Evolutionary conservation across 2,113 vertebrate species (phyloP).

Genomic region (Otocyon megalotis): DNA sequence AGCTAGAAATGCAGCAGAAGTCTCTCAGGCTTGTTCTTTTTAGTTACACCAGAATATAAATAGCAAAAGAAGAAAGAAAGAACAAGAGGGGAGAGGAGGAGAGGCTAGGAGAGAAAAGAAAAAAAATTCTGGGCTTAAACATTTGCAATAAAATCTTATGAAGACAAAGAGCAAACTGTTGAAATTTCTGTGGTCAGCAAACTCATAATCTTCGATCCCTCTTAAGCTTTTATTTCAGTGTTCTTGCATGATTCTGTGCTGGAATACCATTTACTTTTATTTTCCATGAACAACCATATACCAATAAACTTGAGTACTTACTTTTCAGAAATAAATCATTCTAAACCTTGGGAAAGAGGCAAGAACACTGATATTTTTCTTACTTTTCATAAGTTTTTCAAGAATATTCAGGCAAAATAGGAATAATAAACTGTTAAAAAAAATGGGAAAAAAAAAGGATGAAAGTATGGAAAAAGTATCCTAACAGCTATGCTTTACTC

Average conservation of each 20-base stretch:
- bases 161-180: not conserved
- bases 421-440: not conserved
- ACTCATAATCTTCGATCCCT: not conserved
- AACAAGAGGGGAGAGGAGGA: fast-evolving
- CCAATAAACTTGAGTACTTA: not conserved
- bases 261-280: not conserved
- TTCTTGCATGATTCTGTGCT: not conserved
- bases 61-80: fast-evolving
- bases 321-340: slow-evolving; percentile 13
- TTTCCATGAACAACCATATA: not conserved
- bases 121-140: not conserved
- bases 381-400: not conserved
- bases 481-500: not conserved
- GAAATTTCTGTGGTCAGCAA: not conserved
- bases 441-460: not conserved
- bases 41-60: not conserved
- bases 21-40: not conserved
- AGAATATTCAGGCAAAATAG: slow-evolving; percentile 14
- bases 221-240: not conserved
- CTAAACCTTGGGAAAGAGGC: not conserved
- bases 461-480: not conserved
- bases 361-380: not conserved
- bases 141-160: not conserved
- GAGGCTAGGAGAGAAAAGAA: not conserved
- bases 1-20: not conserved